phyloP scores from a whole-genome alignment of 2,797 vertebrate species.

The Anabas testudineus region DNA sequence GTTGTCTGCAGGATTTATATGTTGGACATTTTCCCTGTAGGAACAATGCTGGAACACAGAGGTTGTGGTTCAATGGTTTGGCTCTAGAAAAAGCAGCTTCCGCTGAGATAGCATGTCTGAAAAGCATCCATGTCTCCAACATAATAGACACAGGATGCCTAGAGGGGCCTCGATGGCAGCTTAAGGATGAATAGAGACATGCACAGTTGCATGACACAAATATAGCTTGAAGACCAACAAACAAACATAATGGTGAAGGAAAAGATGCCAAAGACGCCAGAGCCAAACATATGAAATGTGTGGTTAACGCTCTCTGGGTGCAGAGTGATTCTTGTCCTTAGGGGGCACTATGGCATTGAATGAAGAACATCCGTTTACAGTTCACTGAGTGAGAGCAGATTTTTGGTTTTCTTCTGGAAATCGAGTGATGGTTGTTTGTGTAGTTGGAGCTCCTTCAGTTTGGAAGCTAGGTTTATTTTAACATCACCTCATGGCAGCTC shows the following conservation, averaged over 20 bases:
- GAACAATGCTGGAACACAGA: constrained; percentile 23
- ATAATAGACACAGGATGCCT: constrained; percentile 46
- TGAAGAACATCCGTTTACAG: constrained; percentile 48
- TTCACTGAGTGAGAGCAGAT: constrained; percentile 38
- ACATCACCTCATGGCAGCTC: constrained; percentile 8
- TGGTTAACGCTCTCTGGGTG: constrained; percentile 15
- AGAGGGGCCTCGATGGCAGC: constrained; percentile 43
- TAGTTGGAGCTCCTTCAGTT: constrained; percentile 27
- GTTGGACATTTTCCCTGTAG: constrained; percentile 22
- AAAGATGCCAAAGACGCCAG: constrained; percentile 15
- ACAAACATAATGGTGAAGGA: constrained; percentile 26
- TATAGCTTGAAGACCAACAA: constrained; percentile 25
- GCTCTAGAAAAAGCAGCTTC: constrained; percentile 29
- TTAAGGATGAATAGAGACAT: constrained; percentile 34
- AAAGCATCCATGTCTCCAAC: constrained; percentile 49
- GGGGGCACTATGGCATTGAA: constrained; percentile 48
- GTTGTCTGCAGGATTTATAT: constrained; percentile 18
- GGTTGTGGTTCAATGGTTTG: constrained; percentile 47
- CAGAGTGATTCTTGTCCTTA: constrained; percentile 25
- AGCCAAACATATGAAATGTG: constrained; percentile 34
- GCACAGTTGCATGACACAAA: constrained; percentile 30
- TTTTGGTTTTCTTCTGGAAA: constrained; percentile 27
- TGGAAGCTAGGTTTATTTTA: constrained; percentile 40
- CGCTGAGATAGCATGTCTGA: constrained; percentile 49
- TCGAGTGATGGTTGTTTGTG: constrained; percentile 47